phyloP scores from a whole-genome alignment of 2,113 vertebrate species.

The Xyrauchen texanus region DNA sequence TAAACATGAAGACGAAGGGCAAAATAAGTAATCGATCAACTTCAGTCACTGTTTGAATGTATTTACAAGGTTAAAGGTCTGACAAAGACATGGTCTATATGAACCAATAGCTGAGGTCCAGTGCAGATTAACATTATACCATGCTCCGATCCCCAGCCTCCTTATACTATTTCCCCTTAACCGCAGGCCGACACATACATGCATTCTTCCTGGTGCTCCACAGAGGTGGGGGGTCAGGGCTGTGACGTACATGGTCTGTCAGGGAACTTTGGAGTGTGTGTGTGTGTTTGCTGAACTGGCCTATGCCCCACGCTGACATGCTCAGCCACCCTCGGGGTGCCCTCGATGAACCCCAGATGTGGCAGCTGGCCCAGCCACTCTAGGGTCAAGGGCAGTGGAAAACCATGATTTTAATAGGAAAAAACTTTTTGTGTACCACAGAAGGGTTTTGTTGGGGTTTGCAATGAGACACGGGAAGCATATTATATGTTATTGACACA shows the following conservation, averaged over 20 bases:
- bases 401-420: too few relatives aligned
- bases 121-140: background rate
- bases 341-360: conserved; percentile 75
- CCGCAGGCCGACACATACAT: conserved; percentile 50
- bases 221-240: background rate
- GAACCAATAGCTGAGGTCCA: background rate
- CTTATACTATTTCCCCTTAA: background rate
- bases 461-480: too few relatives aligned
- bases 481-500: too few relatives aligned
- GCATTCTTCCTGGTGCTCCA: too few relatives aligned
- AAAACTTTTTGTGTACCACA: too few relatives aligned
- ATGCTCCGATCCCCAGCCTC: background rate
- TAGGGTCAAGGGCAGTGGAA: conserved; percentile 75
- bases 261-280: conserved; percentile 7
- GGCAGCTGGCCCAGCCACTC: conserved; percentile 70
- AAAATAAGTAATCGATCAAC: background rate
- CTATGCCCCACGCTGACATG: conserved; percentile 52
- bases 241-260: conserved; percentile 6
- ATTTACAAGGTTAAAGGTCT: background rate
- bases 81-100: background rate
- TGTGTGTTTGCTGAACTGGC: background rate
- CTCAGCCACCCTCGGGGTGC: conserved; percentile 68
- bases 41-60: background rate
- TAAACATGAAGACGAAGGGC: too few relatives aligned
- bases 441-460: too few relatives aligned